phyloP scores from a whole-genome alignment of 2,888 invertebrate genomes.

The Andrena praecox region DNA sequence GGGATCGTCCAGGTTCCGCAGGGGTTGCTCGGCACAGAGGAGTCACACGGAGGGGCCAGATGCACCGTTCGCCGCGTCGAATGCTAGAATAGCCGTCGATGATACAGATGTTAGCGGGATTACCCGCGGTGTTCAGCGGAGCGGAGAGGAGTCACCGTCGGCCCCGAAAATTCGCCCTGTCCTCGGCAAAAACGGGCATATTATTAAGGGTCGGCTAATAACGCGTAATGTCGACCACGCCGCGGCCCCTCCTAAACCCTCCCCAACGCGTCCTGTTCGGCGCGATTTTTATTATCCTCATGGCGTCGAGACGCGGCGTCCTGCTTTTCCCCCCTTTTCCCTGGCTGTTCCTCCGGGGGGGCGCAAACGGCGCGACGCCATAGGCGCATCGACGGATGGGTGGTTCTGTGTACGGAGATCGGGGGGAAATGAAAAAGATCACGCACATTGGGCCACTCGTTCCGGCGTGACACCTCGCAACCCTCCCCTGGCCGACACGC shows the following conservation, averaged over 20 bases:
- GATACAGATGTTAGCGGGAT: constrained; percentile 83
- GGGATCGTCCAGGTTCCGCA: background rate
- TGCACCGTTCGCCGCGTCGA: constrained; percentile 72
- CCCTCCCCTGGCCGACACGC: constrained; percentile 55
- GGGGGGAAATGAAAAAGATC: constrained; percentile 58
- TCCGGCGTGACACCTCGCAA: constrained; percentile 79
- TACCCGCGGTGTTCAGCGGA: constrained; percentile 63
- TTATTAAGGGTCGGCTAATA: constrained; percentile 82
- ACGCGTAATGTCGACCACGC: constrained; percentile 78
- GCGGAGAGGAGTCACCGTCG: constrained; percentile 62
- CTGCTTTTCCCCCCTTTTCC: background rate
- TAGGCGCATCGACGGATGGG: constrained; percentile 69
- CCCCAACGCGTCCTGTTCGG: constrained; percentile 9
- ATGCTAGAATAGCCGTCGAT: constrained; percentile 76
- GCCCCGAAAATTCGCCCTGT: constrained; percentile 27
- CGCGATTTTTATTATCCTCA: constrained; percentile 57
- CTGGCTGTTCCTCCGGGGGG: background rate
- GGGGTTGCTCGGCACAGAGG: background rate
- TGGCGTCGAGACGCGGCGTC: constrained; percentile 20
- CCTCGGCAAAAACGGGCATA: constrained; percentile 61
- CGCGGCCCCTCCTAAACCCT: constrained; percentile 9
- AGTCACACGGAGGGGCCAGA: constrained; percentile 71
- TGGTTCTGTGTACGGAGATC: constrained; percentile 22
- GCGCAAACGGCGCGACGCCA: constrained; percentile 55
- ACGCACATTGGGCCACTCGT: constrained; percentile 67